phyloP scores from a whole-genome alignment of 2,797 vertebrate species.

The Falco novaeseelandiae region DNA sequence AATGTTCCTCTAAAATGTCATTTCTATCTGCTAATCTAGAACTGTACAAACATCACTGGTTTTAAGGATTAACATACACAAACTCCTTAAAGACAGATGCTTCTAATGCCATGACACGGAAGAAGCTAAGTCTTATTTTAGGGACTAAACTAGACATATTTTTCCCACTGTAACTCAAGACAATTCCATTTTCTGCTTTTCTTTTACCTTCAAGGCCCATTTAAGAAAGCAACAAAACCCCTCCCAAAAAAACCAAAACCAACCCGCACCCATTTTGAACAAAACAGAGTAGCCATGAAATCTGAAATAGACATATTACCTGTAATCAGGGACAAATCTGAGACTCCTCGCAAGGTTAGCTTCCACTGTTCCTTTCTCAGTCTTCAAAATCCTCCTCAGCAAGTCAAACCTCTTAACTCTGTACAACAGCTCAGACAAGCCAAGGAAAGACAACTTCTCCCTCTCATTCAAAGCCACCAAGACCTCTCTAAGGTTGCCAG shows the following conservation, averaged over 20 bases:
- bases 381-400: conserved; percentile 77
- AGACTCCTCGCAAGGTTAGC: conserved; percentile 43
- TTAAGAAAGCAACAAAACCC: neutral
- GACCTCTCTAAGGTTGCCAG: conserved; percentile 68
- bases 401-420: conserved; percentile 86
- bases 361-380: conserved; percentile 76
- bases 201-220: neutral
- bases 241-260: too few relatives aligned
- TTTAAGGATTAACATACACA: neutral
- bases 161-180: neutral
- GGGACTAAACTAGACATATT: neutral
- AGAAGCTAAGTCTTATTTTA: neutral
- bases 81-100: neutral
- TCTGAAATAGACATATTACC: conserved; percentile 72
- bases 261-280: neutral
- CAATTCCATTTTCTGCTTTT: neutral
- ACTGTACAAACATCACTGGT: neutral
- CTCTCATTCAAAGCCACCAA: conserved; percentile 71
- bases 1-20: neutral
- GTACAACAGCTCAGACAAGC: conserved; percentile 81
- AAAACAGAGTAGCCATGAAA: neutral
- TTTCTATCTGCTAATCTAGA: neutral
- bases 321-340: conserved; percentile 82
- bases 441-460: conserved; percentile 24
- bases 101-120: neutral